Evolutionary conservation across 2,797 vertebrate species (phyloP), one percentile per base, ranked within the genome.

Genomic region (Pipistrellus pipistrellus): DNA sequence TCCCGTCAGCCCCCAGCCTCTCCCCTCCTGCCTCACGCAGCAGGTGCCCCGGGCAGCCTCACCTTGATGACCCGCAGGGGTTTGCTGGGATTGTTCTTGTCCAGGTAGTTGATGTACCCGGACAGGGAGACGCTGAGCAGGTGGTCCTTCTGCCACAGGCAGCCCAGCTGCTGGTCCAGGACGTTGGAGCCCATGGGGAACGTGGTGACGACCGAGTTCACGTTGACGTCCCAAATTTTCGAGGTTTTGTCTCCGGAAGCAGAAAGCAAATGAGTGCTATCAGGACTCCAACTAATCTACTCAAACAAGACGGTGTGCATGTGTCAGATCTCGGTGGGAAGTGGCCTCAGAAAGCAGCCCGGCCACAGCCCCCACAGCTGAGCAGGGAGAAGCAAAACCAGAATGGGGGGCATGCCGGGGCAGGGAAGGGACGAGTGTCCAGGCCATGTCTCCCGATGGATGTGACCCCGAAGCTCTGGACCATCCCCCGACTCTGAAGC

Each of bases 81-180:
- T 6, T 99, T 99, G 97, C 98, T 96, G 25, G 99, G 99, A 97
- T 99, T 99, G 98, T 99, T 99, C 97, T 98, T 99, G 98, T 99
- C 99, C 98, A 99, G 98, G 97, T 99, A 99, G 98, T 99, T 99
- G 98, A 99, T 99, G 97, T 99, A 99, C 76, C 99, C 99, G 0
- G 99, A 99, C 95, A 99, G 97, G 35, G 99, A 99, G 94, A 99
- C 13, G 91, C 98, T 99, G 96, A 99, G 98, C 94, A 99, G 98
- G 97, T 99, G 98, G 96, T 99, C 97, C 41, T 99, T 99, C 98
- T 99, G 99, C 99, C 99, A 99, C 95, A 99, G 97, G 97, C 99
- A 99, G 97, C 99, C 99, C 98, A 99, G 98, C 98, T 99, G 99
- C 98, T 99, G 99, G 98, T 99, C 99, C 90, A 98, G 78, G 72